Base-by-base conservation (phyloP, 35 echinoderm and acorn worm species). In the Eucidaris tribuloides region DNA sequence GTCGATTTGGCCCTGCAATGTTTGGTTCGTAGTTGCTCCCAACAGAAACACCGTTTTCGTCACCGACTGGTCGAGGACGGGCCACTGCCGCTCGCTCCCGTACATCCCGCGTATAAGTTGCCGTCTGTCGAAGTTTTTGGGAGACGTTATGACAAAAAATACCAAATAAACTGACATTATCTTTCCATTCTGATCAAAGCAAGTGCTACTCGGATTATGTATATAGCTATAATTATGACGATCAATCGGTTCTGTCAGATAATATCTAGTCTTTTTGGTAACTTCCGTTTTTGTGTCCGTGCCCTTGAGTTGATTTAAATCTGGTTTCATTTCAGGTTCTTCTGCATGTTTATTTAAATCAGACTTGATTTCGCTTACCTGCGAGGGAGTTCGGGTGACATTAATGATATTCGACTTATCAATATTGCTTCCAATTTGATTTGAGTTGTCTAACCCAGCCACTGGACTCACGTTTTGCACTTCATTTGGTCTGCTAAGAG, bases 11-110 rank as follows among this genome's bases (percentile, higher is more conserved):
- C 44, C 55, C 25, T 86, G 84, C 4, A 55, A 32, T 33, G 39
- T 43, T 18, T 42, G 35, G n/a, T 78, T 30, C 20, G 31, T n/a
- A 23, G 84, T 72, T 25, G 43, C 20, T 5, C 70, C 84, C 3
- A 86, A 37, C 35, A 86, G 45, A 77, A 86, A 91, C 39, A 91
- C 77, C 7, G 89, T 81, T 5, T 68, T 40, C 2, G 56, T 65
- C 22, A 56, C 46, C 19, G 42, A 62, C 4, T 48, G 60, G 34
- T 46, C 43, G 42, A 72, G 22, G 32, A 37, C 39, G 24, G 33
- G 45, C 65, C 65, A 71, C 20, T n/a, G 5, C 6, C n/a, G 17
- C 39, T 32, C 33, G 5, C 5, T n/a, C 15, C 84, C 84, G 39
- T 49, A 86, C 44, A 71, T 66, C 9, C 71, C 58, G 2, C 84